Percentiles rank a stretch among this genome's conserved stretches.
Evolutionary conservation across 2,888 invertebrate genomes (phyloP).

Genomic region (Drosophila niveifrons): DNA sequence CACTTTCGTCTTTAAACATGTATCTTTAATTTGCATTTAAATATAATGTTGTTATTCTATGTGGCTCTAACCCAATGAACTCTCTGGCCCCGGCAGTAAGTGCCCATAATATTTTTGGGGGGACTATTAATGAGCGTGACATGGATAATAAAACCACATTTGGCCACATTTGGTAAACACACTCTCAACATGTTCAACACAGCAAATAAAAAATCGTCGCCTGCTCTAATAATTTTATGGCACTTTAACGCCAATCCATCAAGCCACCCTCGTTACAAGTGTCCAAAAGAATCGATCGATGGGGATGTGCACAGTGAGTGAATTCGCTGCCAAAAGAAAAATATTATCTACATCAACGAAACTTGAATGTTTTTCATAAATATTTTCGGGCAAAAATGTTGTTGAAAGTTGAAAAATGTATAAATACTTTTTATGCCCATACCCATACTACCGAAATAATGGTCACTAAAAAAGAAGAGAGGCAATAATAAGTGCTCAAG

Average conservation of each 20-base stretch:
- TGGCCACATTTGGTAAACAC: slow-evolving; percentile 39
- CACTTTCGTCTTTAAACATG: too few species aligned
- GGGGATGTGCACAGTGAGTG: neutral
- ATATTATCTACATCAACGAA: slow-evolving; percentile 22
- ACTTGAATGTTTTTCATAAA: slow-evolving; percentile 38
- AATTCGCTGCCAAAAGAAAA: slow-evolving; percentile 9
- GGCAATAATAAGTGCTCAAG: slow-evolving; percentile 37
- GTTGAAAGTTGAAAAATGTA: slow-evolving; percentile 30
- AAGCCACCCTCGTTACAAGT: slow-evolving; percentile 46
- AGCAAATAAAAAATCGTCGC: slow-evolving; percentile 50
- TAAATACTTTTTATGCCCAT: slow-evolving; percentile 44
- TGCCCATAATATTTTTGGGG: too few species aligned
- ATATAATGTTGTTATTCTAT: too few species aligned
- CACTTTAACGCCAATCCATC: slow-evolving; percentile 24
- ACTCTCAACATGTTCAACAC: slow-evolving; percentile 14
- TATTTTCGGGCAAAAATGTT: slow-evolving; percentile 15
- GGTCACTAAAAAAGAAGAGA: slow-evolving; percentile 24
- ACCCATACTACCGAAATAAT: slow-evolving; percentile 16
- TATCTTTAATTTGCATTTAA: too few species aligned
- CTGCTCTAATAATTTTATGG: slow-evolving; percentile 45
- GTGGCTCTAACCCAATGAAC: too few species aligned
- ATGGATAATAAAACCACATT: slow-evolving; percentile 46
- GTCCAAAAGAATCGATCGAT: slow-evolving; percentile 46
- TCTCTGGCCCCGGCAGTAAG: too few species aligned
- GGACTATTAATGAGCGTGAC: too few species aligned